Conservation (phyloP, 2,113 vertebrate species). For the Mionectes macconnelli region DNA sequence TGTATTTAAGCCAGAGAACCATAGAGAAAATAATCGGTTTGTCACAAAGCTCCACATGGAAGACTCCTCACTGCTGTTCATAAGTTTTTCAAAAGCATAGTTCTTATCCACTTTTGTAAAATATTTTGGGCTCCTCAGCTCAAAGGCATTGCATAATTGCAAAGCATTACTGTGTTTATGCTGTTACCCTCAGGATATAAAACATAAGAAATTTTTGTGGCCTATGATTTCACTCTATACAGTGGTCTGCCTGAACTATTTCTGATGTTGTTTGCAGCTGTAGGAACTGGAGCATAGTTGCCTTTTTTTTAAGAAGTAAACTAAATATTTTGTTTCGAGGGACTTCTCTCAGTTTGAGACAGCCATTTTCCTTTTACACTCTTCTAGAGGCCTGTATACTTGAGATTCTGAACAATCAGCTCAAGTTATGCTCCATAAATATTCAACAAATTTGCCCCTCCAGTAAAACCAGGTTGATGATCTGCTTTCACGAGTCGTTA, state of each 20-base stretch:
- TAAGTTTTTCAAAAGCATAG: background rate
- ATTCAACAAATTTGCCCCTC: conserved; percentile 13
- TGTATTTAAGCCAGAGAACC: background rate
- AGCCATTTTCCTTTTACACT: background rate
- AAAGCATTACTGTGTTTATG: background rate
- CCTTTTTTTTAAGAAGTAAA: background rate
- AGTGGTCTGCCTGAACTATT: conserved; percentile 6
- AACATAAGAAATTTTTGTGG: conserved; percentile 41
- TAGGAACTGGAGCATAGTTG: background rate
- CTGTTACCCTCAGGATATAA: conserved; percentile 37
- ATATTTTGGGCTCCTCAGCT: background rate
- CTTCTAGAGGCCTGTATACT: background rate
- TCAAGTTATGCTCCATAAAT: background rate
- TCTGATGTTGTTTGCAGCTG: conserved; percentile 42
- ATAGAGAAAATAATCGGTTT: background rate
- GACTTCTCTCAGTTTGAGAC: background rate
- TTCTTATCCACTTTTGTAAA: conserved; percentile 3
- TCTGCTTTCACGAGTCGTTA: background rate
- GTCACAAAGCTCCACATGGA: background rate
- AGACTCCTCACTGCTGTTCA: background rate
- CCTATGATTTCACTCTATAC: background rate
- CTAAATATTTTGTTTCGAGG: background rate
- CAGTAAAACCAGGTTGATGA: background rate
- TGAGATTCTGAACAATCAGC: background rate
- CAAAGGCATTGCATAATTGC: conserved; percentile 28